These are phyloP conservation scores for Haplotaxodon microlepis DNA, from an alignment of 2,113 vertebrate genomes.

Conservation along the genomic window DNA sequence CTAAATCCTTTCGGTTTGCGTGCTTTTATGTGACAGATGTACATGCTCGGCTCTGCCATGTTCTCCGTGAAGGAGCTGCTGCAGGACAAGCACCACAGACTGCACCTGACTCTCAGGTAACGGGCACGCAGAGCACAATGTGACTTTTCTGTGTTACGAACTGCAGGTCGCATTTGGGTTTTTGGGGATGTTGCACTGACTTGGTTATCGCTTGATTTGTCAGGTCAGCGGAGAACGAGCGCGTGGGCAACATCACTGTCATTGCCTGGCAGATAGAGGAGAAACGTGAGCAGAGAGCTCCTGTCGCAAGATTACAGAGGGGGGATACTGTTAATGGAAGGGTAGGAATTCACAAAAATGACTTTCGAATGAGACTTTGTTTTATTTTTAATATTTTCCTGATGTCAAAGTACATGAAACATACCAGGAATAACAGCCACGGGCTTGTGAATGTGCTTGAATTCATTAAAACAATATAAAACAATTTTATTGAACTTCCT, in stretches of 20 bases:
- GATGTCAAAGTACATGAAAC: not conserved
- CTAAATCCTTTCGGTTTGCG: not conserved
- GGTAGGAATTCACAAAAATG: constrained; percentile 56
- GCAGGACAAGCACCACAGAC: constrained; percentile 86
- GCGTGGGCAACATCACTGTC: constrained; percentile 91
- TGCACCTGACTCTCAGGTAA: constrained; percentile 92
- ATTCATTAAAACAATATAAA: not conserved
- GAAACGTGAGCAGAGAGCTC: constrained; percentile 83
- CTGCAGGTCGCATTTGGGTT: not conserved
- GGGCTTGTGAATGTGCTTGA: not conserved
- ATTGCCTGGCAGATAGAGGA: constrained; percentile 98
- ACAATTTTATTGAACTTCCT: not conserved
- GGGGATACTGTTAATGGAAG: constrained; percentile 89
- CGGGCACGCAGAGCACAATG: not conserved
- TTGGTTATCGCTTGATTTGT: not conserved
- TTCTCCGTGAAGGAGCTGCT: constrained; percentile 93
- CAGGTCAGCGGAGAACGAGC: constrained; percentile 92
- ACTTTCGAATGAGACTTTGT: not conserved
- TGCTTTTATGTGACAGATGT: constrained; percentile 79
- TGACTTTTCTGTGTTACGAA: not conserved
- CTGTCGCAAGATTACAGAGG: constrained; percentile 76
- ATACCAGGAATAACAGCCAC: not conserved
- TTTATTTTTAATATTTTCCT: not conserved
- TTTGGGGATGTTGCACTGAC: not conserved
- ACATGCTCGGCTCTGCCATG: constrained; percentile 88